Evolutionary conservation across 1,140 invertebrate species (phyloP), one percentile per base, ranked within the genome.

Genomic region (Drosophila lacertosa): DNA sequence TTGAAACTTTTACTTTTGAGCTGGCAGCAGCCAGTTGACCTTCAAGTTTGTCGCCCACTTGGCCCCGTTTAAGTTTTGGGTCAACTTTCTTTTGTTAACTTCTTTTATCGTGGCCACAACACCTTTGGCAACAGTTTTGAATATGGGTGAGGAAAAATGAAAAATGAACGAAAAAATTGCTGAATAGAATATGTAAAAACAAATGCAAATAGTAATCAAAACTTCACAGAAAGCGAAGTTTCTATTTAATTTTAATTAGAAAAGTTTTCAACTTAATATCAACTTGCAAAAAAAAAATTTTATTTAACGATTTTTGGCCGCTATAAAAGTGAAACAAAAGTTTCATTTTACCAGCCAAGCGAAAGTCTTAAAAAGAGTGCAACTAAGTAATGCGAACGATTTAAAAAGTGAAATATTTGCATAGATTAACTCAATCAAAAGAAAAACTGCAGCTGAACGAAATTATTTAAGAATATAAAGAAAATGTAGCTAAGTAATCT

Each of bases 211-310:
- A 77, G 80, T 86, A 84, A 84, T 84, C 81, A 81, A 81, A 86
- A 86, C 77, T 81, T 88, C 68, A 74, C 15, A 48, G 44, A 11
- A 76, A 70, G 33, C 58, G 48, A 88, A 77, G 60, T 88, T 81
- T 88, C 74, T 88, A 88, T 84, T 88, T 74, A 86, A 88, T 88
- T 84, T 84, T 84, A 84, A 84, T 84, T 84, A 84, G 82, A 84
- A 84, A 84, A 84, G 77, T 84, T 84, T 84, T 67, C 69, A 74
- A 84, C 77, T 86, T 84, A 77, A 77, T 74, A 81, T 81, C 54
- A 81, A 80, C 67, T 86, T 84, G 76, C 64, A 73, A 50, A 54
- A 65, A 26, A 26, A 32, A 4, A n/a, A 39, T 54, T 24, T 58
- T 37, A 73, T 68, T 48, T 69, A 39, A 63, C 67, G 35, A 74